Percentiles rank a stretch among this genome's conserved stretches.
phyloP scores from a whole-genome alignment of 23 tunicate genomes.

The Oikopleura vanhoeffeni region DNA sequence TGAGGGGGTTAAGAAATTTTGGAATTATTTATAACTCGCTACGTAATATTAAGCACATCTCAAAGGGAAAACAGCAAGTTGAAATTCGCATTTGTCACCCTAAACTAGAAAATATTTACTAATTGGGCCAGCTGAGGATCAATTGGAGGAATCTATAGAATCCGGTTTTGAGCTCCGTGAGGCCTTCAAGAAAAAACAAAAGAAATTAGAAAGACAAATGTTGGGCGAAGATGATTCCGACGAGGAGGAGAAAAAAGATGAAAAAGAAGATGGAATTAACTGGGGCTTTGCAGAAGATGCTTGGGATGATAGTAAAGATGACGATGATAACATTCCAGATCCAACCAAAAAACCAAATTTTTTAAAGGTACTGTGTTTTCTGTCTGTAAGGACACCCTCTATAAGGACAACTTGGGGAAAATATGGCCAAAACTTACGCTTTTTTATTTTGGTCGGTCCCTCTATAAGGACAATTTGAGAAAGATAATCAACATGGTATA shows the following conservation, averaged over 20 bases:
- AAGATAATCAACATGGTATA: too few relatives aligned
- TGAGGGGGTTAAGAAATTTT: too few relatives aligned
- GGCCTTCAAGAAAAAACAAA: conserved; percentile 20
- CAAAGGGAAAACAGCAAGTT: too few relatives aligned
- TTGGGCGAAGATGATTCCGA: conserved; percentile 63
- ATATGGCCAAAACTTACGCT: too few relatives aligned
- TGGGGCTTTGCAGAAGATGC: conserved; percentile 78
- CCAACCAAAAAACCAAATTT: background rate
- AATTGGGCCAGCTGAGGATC: background rate
- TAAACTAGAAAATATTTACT: background rate
- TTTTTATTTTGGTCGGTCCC: too few relatives aligned
- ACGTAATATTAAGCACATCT: too few relatives aligned
- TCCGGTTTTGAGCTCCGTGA: background rate
- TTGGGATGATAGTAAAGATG: background rate
- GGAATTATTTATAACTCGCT: too few relatives aligned
- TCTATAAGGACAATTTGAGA: background rate
- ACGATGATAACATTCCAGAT: background rate
- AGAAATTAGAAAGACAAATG: conserved; percentile 55
- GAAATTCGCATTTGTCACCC: too few relatives aligned
- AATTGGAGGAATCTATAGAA: background rate
- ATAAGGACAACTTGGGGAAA: too few relatives aligned
- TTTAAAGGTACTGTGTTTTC: too few relatives aligned
- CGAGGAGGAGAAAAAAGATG: conserved; percentile 24
- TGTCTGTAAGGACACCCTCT: too few relatives aligned
- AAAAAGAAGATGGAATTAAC: conserved; percentile 33